A percentile compares a stretch with the other conserved stretches of the same genome.
Conservation (phyloP, 2,113 vertebrate species). For the Channa argus region DNA sequence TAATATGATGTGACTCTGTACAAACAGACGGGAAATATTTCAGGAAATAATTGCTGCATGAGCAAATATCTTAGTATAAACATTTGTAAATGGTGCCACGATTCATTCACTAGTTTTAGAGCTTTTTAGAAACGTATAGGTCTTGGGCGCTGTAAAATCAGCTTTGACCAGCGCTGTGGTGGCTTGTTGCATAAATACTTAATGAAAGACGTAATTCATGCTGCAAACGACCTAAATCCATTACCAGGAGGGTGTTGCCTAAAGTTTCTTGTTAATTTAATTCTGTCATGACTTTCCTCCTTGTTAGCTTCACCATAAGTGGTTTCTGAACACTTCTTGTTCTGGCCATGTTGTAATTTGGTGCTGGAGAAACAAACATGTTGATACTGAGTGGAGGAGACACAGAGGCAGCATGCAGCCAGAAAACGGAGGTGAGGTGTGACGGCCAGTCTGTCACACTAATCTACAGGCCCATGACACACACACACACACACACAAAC, state of each 20-base stretch:
- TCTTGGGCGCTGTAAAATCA: background rate
- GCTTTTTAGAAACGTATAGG: background rate
- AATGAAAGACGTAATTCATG: constrained; percentile 1
- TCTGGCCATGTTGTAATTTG: constrained; percentile 21
- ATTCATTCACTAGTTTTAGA: background rate
- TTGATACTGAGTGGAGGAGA: constrained; percentile 60
- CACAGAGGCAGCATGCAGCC: constrained; percentile 22
- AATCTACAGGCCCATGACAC: constrained; percentile 65
- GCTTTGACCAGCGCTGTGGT: background rate
- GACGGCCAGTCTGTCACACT: constrained; percentile 62
- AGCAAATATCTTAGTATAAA: too few species aligned
- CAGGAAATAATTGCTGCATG: too few species aligned
- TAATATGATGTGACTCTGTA: too few species aligned
- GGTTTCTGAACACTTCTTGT: constrained; percentile 16
- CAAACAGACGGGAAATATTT: too few species aligned
- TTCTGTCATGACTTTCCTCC: constrained; percentile 14
- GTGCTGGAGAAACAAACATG: constrained; percentile 18
- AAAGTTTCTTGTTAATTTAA: constrained; percentile 27
- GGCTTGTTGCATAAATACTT: background rate
- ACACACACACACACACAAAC: constrained; percentile 49
- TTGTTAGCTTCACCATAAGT: constrained; percentile 3
- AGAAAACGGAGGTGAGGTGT: constrained; percentile 45
- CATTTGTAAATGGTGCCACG: background rate
- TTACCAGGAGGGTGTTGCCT: constrained; percentile 3
- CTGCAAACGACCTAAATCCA: constrained; percentile 8